Evolutionary conservation across 2,113 vertebrate genomes (phyloP), one percentile per base, ranked within the genome.

Genomic region (Corythornis madagascariensis): DNA sequence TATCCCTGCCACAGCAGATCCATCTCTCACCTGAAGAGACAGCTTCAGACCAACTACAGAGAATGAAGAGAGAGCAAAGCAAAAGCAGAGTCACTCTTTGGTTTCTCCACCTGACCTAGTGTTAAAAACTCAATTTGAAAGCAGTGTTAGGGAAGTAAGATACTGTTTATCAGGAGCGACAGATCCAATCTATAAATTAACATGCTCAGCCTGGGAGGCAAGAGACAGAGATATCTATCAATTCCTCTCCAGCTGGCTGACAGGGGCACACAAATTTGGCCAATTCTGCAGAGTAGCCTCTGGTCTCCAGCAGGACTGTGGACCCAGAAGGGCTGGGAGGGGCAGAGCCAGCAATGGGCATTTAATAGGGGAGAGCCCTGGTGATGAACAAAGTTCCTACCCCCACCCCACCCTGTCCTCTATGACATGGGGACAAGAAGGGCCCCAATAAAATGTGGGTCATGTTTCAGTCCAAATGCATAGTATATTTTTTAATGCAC

Each of bases 101-200:
- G 63, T 67, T 93, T 85, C 69, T 83, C 50, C 52, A 81, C 83
- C 89, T 86, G 85, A 91, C 87, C 79, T 71, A 87, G 83, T 83
- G 77, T 92, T 97, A 94, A 96, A 95, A 97, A 96, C 92, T 95
- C 94, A 94, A 76, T 95, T 93, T 96, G 95, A 95, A 94, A 88
- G 74, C 6, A 4, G 74, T 81, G 85, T 93, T 93, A 93, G 75
- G 72, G 83, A 95, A 96, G 93, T 87, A 94, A 97, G 95, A 86
- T 88, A 89, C 95, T n/a, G 2, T 97, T 95, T 95, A 96, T 95
- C 95, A 96, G 53, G 88, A 89, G 72, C 29, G 89, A 93, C 95
- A 97, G 91, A 94, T 95, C 92, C 96, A 96, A 96, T 94, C 93
- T 96, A 96, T 94, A 94, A 96, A 96, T 97, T 95, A 96, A 86